Percentiles rank a stretch among this genome's conserved stretches.
Evolutionary conservation across 1,140 invertebrate genomes (phyloP).

Genomic region (Drosophila pandora): DNA sequence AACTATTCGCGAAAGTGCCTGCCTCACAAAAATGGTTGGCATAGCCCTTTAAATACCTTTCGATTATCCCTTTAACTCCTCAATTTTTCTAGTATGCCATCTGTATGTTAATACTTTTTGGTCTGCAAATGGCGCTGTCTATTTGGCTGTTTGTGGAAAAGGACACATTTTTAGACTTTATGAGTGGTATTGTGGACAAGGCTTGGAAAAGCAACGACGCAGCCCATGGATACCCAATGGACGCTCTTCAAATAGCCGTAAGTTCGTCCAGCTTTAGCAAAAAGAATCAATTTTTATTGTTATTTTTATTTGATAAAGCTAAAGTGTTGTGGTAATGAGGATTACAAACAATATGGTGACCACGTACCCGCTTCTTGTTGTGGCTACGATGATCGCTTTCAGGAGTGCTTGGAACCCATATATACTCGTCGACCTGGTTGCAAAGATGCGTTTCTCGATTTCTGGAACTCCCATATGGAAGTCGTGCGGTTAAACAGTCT

Average conservation of each 20-base stretch:
- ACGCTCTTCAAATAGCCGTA: conserved; percentile 64
- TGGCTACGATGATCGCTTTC: conserved; percentile 61
- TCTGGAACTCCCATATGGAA: conserved; percentile 84
- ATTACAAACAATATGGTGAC: conserved; percentile 79
- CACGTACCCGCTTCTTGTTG: conserved; percentile 83
- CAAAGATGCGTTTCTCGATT: conserved; percentile 69
- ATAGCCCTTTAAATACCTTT: background rate
- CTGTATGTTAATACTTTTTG: conserved; percentile 86
- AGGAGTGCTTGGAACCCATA: conserved; percentile 38
- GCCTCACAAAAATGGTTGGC: conserved; percentile 90
- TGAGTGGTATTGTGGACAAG: conserved; percentile 83
- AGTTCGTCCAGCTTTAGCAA: conserved; percentile 9
- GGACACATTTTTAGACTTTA: conserved; percentile 79
- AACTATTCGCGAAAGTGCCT: conserved; percentile 90
- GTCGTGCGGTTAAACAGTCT: conserved; percentile 86
- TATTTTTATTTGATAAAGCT: conserved; percentile 81
- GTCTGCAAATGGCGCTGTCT: conserved; percentile 86
- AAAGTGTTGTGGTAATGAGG: conserved; percentile 86
- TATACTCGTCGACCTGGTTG: conserved; percentile 84
- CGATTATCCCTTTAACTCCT: background rate
- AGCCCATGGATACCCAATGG: conserved; percentile 49
- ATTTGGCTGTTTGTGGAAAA: conserved; percentile 85
- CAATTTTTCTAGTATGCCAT: conserved; percentile 86
- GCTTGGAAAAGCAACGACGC: conserved; percentile 51
- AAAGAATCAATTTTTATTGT: background rate